Conservation (phyloP, 2,113 vertebrate genomes). For the Pelodiscus sinensis region DNA sequence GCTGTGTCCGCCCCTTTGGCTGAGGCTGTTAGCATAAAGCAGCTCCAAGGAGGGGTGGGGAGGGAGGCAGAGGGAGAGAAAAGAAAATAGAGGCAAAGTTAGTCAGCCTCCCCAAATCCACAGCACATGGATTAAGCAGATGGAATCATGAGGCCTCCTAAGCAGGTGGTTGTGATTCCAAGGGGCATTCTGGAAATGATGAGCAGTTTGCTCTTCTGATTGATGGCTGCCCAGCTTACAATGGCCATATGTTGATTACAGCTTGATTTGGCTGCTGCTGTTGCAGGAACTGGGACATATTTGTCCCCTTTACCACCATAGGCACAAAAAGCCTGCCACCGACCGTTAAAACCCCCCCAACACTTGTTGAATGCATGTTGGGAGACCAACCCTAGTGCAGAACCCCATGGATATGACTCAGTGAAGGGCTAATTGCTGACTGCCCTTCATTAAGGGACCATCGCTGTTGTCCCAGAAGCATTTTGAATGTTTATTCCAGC, state of each 20-base stretch:
- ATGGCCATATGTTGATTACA: slow-evolving; percentile 65
- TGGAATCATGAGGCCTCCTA: slow-evolving; percentile 39
- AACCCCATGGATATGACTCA: slow-evolving; percentile 7
- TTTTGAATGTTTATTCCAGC: slow-evolving; percentile 64
- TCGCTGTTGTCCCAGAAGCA: slow-evolving; percentile 25
- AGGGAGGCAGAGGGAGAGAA: slow-evolving; percentile 25
- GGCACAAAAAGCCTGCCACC: slow-evolving; percentile 31
- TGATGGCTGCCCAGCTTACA: background rate
- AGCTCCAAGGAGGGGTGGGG: slow-evolving; percentile 59
- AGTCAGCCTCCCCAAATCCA: slow-evolving; percentile 42
- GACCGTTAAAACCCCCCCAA: background rate
- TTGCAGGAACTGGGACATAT: background rate
- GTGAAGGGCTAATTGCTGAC: slow-evolving; percentile 62
- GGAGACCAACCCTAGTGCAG: slow-evolving; percentile 43
- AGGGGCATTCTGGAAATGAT: slow-evolving; percentile 55
- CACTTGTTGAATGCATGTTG: slow-evolving; percentile 54
- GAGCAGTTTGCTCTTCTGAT: slow-evolving; percentile 51
- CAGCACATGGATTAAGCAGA: slow-evolving; percentile 61
- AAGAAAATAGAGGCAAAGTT: slow-evolving; percentile 54
- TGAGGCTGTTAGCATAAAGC: background rate
- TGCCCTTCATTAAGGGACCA: slow-evolving; percentile 59
- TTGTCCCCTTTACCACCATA: background rate
- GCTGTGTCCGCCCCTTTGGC: slow-evolving; percentile 52
- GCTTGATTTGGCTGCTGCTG: slow-evolving; percentile 52
- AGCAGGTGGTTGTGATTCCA: slow-evolving; percentile 55